A percentile compares a stretch with the other conserved stretches of the same genome.
These are phyloP conservation scores for Darevskia mixta DNA, from an alignment of 2,797 vertebrate genomes.

Conservation along the genomic window DNA sequence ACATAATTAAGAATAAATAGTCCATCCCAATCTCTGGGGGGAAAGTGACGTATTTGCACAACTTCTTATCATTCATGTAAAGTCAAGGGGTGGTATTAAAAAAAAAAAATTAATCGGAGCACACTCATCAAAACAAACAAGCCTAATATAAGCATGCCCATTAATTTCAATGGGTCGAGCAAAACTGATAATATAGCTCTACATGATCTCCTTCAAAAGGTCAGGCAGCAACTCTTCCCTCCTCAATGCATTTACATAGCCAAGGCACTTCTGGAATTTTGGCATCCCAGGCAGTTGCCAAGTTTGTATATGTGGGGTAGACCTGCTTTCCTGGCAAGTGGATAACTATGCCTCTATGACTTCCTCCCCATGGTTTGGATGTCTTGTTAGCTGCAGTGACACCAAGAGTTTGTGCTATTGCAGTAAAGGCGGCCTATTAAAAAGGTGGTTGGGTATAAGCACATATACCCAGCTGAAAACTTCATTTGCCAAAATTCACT, in stretches of 20 bases:
- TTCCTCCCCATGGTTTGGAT: neutral
- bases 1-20: conserved; percentile 43
- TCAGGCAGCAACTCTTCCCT: neutral
- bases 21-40: neutral
- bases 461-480: neutral
- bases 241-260: neutral
- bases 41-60: neutral
- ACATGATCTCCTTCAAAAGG: neutral
- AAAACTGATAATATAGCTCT: neutral
- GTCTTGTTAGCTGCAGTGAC: neutral
- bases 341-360: neutral
- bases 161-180: neutral
- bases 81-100: too few species aligned
- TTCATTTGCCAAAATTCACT: neutral
- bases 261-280: neutral
- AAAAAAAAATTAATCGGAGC: too few species aligned
- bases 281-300: neutral
- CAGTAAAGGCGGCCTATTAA: neutral
- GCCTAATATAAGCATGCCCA: too few species aligned
- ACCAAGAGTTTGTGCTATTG: neutral
- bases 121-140: neutral
- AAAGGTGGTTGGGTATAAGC: neutral
- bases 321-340: neutral
- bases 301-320: neutral
- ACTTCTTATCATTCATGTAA: neutral